Conservation (phyloP, 2,888 invertebrate genomes). For the Dicyrtomina minuta region DNA sequence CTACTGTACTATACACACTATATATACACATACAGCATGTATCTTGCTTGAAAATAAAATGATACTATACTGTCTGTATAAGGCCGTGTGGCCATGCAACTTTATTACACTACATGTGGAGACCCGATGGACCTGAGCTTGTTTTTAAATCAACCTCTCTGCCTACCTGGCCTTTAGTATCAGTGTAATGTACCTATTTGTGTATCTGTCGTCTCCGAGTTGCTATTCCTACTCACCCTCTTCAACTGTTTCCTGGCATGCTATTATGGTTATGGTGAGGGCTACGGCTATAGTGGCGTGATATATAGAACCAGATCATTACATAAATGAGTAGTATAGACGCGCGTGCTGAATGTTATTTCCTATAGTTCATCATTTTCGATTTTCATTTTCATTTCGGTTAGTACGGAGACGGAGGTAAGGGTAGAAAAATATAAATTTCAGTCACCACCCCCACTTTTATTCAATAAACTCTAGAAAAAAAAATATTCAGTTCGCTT, state of each 20-base stretch:
- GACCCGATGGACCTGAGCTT: neutral
- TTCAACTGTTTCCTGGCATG: constrained; percentile 35
- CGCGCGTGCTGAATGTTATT: constrained; percentile 29
- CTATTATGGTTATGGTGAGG: too few relatives aligned
- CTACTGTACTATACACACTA: too few relatives aligned
- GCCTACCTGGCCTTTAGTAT: constrained; percentile 10
- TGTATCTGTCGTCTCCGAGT: too few relatives aligned
- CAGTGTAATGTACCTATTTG: too few relatives aligned
- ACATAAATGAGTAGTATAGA: too few relatives aligned
- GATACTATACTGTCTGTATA: too few relatives aligned
- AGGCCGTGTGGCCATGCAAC: too few relatives aligned
- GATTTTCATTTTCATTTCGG: neutral
- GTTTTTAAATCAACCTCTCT: neutral
- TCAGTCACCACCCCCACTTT: constrained; percentile 8
- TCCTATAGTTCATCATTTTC: constrained; percentile 1
- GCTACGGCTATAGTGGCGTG: too few relatives aligned
- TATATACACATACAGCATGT: too few relatives aligned
- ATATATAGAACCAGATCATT: too few relatives aligned
- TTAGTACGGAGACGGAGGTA: neutral
- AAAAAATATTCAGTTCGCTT: neutral
- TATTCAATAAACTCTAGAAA: constrained; percentile 16
- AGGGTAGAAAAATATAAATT: constrained; percentile 3
- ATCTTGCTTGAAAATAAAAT: too few relatives aligned
- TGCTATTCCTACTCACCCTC: constrained; percentile 9
- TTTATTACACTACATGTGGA: too few relatives aligned